phyloP scores from a whole-genome alignment of 2,113 vertebrate species.

The Trogon melanurus region DNA sequence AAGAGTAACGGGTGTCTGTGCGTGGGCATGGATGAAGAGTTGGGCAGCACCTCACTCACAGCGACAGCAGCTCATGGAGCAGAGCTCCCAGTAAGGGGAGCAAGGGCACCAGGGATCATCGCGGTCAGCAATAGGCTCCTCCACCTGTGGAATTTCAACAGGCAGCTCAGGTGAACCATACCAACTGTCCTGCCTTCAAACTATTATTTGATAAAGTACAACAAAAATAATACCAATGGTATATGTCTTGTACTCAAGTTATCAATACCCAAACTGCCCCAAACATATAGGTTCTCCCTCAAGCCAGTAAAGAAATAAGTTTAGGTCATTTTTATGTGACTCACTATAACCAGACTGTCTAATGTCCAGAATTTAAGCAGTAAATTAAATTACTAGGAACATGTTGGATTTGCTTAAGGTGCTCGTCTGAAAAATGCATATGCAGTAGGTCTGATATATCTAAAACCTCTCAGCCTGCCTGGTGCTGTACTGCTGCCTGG shows the following conservation, averaged over 20 bases:
- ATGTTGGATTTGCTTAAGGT: background rate
- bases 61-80: background rate
- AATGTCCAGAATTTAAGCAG: background rate
- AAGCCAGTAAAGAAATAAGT: background rate
- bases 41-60: background rate
- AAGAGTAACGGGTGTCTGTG: background rate
- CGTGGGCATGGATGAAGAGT: background rate
- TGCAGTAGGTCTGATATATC: background rate
- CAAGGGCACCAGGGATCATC: background rate
- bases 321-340: background rate
- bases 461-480: background rate
- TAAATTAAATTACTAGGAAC: background rate
- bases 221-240: background rate
- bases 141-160: background rate
- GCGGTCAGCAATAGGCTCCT: background rate
- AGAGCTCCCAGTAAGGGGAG: background rate
- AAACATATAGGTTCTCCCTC: background rate
- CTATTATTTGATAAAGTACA: background rate
- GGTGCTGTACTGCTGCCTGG: rapidly evolving
- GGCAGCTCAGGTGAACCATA: background rate
- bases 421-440: background rate
- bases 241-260: background rate
- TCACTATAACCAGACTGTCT: background rate
- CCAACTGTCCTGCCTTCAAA: background rate
- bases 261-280: background rate